Evolutionary conservation across 2,888 invertebrate genomes (phyloP), one percentile per base, ranked within the genome.

Genomic region (Drosophila flavopinicola): DNA sequence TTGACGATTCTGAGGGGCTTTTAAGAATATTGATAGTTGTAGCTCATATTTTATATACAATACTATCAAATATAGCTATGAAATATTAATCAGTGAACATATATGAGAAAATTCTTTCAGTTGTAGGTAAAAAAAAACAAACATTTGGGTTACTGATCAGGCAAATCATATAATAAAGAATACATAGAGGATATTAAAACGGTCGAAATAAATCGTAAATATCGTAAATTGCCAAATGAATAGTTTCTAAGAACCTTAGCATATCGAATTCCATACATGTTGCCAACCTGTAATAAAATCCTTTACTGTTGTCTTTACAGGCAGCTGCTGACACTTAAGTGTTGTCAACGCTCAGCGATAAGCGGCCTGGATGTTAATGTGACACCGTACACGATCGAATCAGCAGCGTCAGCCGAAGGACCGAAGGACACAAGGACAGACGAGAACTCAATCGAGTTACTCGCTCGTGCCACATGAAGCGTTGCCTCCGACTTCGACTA

Each of bases 381-480:
- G 66, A 75, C 47, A 70, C 41, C 67, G 47, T 69, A 63, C 47
- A 78, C 68, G 85, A 80, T 76, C 85, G 13, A 56, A 65, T 42
- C 33, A 41, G 61, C 60, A 48, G 35, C 66, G 57, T 53, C 64
- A 71, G 54, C 35, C n/a, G n/a, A 30, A 30, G 17, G 35, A 35
- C 35, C 6, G 6, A 30, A 42, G 29, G 45, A 39, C 48, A 10
- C 2, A 41, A 15, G 33, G 23, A 45, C 15, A n/a, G 30, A 3
- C 20, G 6, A 20, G 20, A 11, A 58, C 23, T n/a, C 35, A 49
- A 27, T 27, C 42, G 61, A 23, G 41, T 41, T 37, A 20, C 29
- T 25, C 47, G 60, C 72, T 79, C 84, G 78, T 78, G 84, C 76
- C 78, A 63, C 39, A 63, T 54, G 58, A 52, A 39, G 71, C 75